A percentile compares a stretch with the other conserved stretches of the same genome.
Evolutionary conservation across 2,888 invertebrate genomes (phyloP).

Genomic region (Rugalucina vietnamica): DNA sequence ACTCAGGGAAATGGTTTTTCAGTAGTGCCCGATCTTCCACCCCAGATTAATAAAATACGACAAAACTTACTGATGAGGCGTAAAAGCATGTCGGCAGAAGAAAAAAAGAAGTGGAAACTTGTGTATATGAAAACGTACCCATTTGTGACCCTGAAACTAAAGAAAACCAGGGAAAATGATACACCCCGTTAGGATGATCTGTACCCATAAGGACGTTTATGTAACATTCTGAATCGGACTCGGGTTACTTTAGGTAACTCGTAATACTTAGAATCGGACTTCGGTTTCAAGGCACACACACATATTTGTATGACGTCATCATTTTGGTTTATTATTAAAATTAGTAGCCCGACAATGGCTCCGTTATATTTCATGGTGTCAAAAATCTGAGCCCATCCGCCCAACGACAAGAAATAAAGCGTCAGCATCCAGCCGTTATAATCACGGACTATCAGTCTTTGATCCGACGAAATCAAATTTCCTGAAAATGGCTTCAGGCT

Average conservation of each 20-base stretch:
- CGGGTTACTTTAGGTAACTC: not conserved
- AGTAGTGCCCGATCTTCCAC: not conserved
- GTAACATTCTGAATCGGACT: no score
- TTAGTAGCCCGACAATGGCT: not conserved
- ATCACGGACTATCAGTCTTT: not conserved
- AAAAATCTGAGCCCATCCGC: not conserved
- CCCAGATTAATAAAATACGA: not conserved
- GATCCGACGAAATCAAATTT: not conserved
- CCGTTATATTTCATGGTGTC: conserved; percentile 9
- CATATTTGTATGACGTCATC: not conserved
- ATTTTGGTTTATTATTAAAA: not conserved
- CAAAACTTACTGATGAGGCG: not conserved
- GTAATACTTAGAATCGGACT: not conserved
- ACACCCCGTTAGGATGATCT: no score
- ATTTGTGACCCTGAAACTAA: no score
- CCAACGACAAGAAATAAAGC: not conserved
- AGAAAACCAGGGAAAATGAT: no score
- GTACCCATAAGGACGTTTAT: no score
- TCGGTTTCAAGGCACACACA: not conserved
- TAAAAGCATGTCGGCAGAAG: not conserved
- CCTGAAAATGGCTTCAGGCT: conserved; percentile 10
- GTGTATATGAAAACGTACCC: no score
- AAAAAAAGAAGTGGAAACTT: not conserved
- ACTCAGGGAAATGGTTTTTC: not conserved
- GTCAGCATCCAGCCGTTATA: not conserved